phyloP scores from a whole-genome alignment of 1,140 invertebrate species.

The Trichonephila inaurata region DNA sequence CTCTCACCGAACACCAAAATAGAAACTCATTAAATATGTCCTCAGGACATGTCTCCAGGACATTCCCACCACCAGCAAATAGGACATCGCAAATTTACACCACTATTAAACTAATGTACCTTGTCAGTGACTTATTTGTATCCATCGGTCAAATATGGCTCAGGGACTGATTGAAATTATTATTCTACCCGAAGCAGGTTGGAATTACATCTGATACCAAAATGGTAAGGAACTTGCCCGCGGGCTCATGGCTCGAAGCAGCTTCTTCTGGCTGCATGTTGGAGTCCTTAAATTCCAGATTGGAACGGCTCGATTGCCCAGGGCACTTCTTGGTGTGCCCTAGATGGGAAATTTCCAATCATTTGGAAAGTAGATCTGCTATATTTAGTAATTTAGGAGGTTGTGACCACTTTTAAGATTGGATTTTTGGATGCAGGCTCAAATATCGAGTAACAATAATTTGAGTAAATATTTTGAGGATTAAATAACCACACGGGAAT shows the following conservation, averaged over 20 bases:
- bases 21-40: not conserved
- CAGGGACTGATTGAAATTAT: not conserved
- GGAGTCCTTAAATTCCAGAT: not conserved
- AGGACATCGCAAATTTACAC: not conserved
- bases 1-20: not conserved
- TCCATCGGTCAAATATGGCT: slow-evolving; percentile 20
- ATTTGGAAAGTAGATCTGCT: not conserved
- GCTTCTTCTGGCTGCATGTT: not conserved
- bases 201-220: slow-evolving; percentile 6
- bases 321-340: not conserved
- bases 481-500: no score
- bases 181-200: not conserved
- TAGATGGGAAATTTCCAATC: not conserved
- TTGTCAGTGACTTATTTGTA: not conserved
- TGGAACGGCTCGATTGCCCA: not conserved
- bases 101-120: not conserved
- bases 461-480: no score
- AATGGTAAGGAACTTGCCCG: not conserved
- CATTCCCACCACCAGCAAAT: no score
- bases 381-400: no score
- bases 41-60: not conserved
- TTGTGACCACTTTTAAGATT: no score
- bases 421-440: no score
- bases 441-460: no score
- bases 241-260: not conserved